Conservation (phyloP, 2,797 vertebrate species). For the Rhyacichthys aspro region DNA sequence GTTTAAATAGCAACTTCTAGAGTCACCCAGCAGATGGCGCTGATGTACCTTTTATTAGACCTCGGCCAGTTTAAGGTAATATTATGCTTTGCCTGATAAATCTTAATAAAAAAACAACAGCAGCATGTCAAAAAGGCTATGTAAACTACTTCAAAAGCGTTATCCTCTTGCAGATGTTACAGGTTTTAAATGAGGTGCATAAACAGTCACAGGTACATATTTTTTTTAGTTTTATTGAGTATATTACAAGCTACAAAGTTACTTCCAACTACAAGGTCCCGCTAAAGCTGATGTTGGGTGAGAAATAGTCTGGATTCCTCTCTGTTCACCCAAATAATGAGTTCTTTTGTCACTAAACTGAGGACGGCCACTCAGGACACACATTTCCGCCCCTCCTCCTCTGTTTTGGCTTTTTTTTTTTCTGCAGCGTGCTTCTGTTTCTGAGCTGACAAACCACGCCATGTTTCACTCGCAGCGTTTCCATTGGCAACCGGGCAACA, state of each 20-base stretch:
- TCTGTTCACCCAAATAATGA: conserved; percentile 17
- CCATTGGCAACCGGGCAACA: conserved; percentile 64
- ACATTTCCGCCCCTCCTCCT: conserved; percentile 13
- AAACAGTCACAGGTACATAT: too few species aligned
- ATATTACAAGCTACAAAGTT: too few species aligned
- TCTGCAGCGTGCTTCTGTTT: background rate
- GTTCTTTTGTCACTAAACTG: conserved; percentile 4
- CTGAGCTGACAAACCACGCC: too few species aligned
- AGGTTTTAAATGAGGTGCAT: too few species aligned
- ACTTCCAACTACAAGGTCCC: background rate
- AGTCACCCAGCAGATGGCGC: conserved; percentile 57
- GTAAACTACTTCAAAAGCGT: too few species aligned
- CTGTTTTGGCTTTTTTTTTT: background rate
- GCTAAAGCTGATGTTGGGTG: background rate
- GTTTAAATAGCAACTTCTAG: too few species aligned
- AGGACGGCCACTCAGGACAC: conserved; percentile 5
- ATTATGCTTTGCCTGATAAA: too few species aligned
- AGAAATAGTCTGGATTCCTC: conserved; percentile 23
- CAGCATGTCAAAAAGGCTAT: too few species aligned
- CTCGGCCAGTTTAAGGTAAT: too few species aligned
- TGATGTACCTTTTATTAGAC: background rate
- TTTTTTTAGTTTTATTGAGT: too few species aligned
- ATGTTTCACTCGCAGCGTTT: conserved; percentile 48
- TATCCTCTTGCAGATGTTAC: too few species aligned
- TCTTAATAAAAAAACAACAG: too few species aligned